Evolutionary conservation across 2,113 vertebrate genomes (phyloP).

Genomic region (Rhizomys pruinosus): DNA sequence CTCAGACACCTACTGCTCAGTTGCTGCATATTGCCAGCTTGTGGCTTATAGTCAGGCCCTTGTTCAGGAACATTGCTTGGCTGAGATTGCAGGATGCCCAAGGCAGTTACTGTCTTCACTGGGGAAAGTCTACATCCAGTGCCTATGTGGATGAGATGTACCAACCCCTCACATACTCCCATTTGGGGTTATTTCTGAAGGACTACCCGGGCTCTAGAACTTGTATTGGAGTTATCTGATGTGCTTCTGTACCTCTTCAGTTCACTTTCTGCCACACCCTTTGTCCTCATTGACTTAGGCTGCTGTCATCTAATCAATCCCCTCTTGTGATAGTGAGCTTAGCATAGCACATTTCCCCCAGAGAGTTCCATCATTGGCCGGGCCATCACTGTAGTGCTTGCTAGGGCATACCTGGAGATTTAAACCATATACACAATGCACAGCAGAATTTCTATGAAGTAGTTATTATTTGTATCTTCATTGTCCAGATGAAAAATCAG

Average conservation of each 20-base stretch:
- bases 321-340: neutral
- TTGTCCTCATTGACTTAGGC: neutral
- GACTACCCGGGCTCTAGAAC: neutral
- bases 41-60: neutral
- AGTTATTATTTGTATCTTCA: neutral
- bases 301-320: neutral
- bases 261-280: neutral
- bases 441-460: neutral
- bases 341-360: neutral
- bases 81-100: neutral
- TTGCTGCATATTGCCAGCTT: neutral
- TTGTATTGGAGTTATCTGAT: neutral
- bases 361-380: neutral
- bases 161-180: neutral
- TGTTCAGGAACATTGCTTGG: neutral
- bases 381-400: rapidly evolving
- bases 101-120: neutral
- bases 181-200: neutral
- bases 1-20: neutral
- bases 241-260: too few relatives aligned
- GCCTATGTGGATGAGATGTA: neutral
- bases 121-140: neutral
- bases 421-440: neutral
- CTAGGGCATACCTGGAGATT: neutral
- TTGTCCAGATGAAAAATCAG: neutral